phyloP scores from a whole-genome alignment of 2,113 vertebrate genomes.

The Dromaius novaehollandiae region DNA sequence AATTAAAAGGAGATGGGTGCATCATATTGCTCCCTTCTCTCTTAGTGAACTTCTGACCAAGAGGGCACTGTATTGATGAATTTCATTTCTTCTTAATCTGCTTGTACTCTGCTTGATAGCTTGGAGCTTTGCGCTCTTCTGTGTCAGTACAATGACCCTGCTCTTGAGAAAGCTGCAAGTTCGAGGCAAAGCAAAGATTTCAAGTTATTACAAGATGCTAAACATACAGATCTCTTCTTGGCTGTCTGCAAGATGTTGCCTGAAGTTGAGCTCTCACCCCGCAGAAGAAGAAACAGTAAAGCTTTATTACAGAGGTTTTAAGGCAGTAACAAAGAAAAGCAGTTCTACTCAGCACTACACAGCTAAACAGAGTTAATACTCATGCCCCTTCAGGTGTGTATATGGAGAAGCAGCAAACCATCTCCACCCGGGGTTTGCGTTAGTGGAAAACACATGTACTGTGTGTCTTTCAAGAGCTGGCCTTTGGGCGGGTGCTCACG shows the following conservation, averaged over 20 bases:
- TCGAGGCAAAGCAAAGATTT: background rate
- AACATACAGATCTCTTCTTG: background rate
- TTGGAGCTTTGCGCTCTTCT: conserved; percentile 57
- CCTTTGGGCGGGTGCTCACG: rapidly evolving
- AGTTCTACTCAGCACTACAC: background rate
- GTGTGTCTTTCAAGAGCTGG: background rate
- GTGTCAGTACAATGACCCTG: conserved; percentile 31
- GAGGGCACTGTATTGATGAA: conserved; percentile 48
- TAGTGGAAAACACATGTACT: rapidly evolving
- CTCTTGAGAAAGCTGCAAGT: background rate
- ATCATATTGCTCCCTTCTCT: background rate
- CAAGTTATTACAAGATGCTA: conserved; percentile 22
- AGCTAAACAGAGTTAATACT: background rate
- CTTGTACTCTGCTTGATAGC: conserved; percentile 38
- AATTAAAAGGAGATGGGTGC: conserved; percentile 53
- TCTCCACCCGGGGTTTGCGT: rapidly evolving
- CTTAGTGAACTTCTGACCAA: conserved; percentile 38
- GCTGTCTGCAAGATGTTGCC: background rate
- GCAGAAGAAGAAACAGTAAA: background rate
- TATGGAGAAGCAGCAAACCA: background rate
- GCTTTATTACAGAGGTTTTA: background rate
- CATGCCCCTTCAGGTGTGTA: background rate
- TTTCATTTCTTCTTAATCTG: conserved; percentile 64
- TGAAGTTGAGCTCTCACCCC: background rate
- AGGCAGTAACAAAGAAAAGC: background rate